Evolutionary conservation across 2,888 invertebrate genomes (phyloP).

Genomic region (Crossocerus cetratus): DNA sequence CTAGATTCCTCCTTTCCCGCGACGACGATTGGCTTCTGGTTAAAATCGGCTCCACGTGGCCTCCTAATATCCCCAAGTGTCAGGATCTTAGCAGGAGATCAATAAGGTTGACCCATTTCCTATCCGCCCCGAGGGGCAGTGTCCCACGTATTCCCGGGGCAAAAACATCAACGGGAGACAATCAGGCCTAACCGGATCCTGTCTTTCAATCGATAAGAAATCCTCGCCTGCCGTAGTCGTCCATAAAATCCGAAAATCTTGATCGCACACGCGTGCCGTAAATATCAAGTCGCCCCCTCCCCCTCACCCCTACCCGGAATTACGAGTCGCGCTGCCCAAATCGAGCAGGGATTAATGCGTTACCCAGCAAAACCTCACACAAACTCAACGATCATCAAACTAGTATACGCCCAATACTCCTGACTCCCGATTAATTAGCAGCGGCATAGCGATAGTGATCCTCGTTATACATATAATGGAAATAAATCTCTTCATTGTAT

Average conservation of each 20-base stretch:
- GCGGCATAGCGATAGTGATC: too few relatives aligned
- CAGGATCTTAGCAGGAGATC: constrained; percentile 40
- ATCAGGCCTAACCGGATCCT: constrained; percentile 19
- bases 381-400: too few relatives aligned
- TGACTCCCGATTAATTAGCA: too few relatives aligned
- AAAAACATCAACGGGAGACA: constrained; percentile 15
- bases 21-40: constrained; percentile 49
- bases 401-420: too few relatives aligned
- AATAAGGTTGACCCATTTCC: constrained; percentile 26
- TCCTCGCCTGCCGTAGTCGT: not conserved
- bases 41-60: constrained; percentile 48
- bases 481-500: too few relatives aligned
- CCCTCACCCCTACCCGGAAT: too few relatives aligned
- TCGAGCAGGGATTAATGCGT: too few relatives aligned
- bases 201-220: not conserved
- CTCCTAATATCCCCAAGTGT: constrained; percentile 43
- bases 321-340: too few relatives aligned
- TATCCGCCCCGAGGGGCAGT: constrained; percentile 12
- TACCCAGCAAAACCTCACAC: too few relatives aligned
- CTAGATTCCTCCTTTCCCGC: constrained; percentile 44
- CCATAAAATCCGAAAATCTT: not conserved
- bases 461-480: too few relatives aligned
- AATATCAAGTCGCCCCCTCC: not conserved
- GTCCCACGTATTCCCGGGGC: constrained; percentile 5
- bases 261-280: not conserved